Evolutionary conservation across 2,113 vertebrate species (phyloP), one percentile per base, ranked within the genome.

Genomic region (Datnioides undecimradiatus): DNA sequence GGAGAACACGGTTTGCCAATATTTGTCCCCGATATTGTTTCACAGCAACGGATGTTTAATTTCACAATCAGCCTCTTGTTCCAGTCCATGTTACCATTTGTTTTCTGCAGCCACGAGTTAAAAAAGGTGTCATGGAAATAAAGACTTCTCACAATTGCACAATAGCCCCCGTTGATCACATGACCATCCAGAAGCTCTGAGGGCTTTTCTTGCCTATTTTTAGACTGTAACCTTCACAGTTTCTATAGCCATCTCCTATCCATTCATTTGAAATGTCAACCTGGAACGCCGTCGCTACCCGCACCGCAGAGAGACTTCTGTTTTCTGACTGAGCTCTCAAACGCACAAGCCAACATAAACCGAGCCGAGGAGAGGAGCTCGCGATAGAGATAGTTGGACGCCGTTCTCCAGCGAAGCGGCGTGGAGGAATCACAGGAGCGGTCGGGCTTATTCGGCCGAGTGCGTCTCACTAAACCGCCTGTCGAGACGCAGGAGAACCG

Each of bases 221-320:
- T 85, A 85, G 87, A 59, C 21, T 45, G 10, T 80, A 92, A 90
- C 90, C 92, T 91, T 93, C 80, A 86, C 52, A 3, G 21, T 89
- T 90, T 91, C 88, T 85, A 83, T 79, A 23, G 87, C 71, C 11
- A 29, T 64, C 86, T 85, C 89, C 73, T 58, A 57, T 78, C 86
- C 70, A 89, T 92, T 92, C 82, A 92, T 36, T 55, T 75, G 48
- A 93, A 93, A 93, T 89, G 90, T 89, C 92, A 90, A 4, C 80
- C 46, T 40, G 63, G 67, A 80, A 75, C 64, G 80, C 27, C 69
- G 55, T 19, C 67, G 73, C 64, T 46, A 12, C 40, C 51, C 6
- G 34, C 29, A 33, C 17, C 54, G n/a, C 43, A 5, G 5, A 34
- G 27, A 72, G 41, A 49, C 80, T 68, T 76, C 29, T n/a, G n/a